Evolutionary conservation across 2,888 invertebrate genomes (phyloP), one percentile per base, ranked within the genome.

Genomic region (Gasteruption jaculator): DNA sequence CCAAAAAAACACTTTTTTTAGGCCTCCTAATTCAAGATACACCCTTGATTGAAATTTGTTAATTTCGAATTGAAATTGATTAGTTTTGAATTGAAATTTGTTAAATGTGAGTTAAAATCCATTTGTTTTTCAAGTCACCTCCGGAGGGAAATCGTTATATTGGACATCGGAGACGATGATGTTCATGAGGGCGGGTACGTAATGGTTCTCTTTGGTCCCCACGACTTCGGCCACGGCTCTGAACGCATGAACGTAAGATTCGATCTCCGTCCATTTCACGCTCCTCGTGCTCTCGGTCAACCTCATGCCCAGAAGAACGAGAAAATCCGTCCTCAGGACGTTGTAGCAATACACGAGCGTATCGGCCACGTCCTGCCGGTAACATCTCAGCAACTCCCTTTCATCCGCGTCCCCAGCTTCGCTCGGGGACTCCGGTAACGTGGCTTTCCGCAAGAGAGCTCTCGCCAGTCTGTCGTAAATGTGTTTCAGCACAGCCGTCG

Each of bases 321-420:
- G 73, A 60, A 91, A 80, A 62, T 81, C 79, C 27, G 83, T 79
- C 48, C 85, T 81, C n/a, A 93, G 73, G 5, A 93, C 82, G 56
- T 82, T 83, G 71, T 85, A 89, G 69, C 91, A 90, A 68, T 92
- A 91, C 77, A 88, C 86, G 72, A 89, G 79, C 32, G 88, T 86
- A 65, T 91, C 91, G 0, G 86, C 83, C 41, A 88, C 84, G 59
- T 91, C 91, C 68, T 91, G 90, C 43, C 91, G 74, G 62, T 90
- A 90, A 70, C 91, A 91, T 31, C 54, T 44, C 61, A 93, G 83
- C 33, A 85, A 76, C 70, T 95, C 94, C 45, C 83, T 79, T 60
- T 94, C 93, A 52, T 93, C 91, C 19, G 80, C 74, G 4, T 63
- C 49, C 0, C 70, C 70, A 1, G 63, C 62, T 34, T 71, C 68